A percentile compares a stretch with the other conserved stretches of the same genome.
phyloP scores from a whole-genome alignment of 2,888 invertebrate species.

The Dicyrtoma fusca region DNA sequence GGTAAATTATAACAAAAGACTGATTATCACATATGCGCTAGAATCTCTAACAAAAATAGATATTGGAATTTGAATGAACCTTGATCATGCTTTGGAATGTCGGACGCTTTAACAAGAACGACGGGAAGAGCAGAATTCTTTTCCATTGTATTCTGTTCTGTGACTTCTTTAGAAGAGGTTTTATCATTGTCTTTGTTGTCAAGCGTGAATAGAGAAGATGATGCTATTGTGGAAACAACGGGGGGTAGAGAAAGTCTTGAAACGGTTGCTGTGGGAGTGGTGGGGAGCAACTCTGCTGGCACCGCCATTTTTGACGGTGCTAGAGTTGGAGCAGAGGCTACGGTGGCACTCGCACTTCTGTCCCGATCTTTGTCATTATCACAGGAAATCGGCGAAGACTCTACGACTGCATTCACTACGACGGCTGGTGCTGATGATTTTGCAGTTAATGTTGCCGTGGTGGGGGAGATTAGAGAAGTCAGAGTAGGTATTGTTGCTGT shows the following conservation, averaged over 20 bases:
- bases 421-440: neutral
- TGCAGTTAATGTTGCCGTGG: neutral
- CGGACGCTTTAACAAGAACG: conserved; percentile 19
- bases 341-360: neutral
- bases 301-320: no score
- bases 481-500: neutral
- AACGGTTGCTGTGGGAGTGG: no score
- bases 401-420: no score
- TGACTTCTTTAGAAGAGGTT: neutral
- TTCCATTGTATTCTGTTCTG: neutral
- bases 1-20: neutral
- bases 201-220: neutral
- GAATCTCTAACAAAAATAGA: neutral
- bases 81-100: conserved; percentile 44
- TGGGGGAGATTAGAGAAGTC: neutral
- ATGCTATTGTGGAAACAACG: neutral
- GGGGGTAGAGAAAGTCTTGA: neutral
- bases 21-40: no score
- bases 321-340: neutral
- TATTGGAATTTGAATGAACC: conserved; percentile 23
- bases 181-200: conserved; percentile 5
- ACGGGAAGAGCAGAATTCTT: conserved; percentile 4
- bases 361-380: conserved; percentile 28
- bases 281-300: no score
- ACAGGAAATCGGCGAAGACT: conserved; percentile 26